These are phyloP conservation scores for Pseudochromis fuscus DNA, from an alignment of 2,797 vertebrate genomes.

Conservation along the genomic window DNA sequence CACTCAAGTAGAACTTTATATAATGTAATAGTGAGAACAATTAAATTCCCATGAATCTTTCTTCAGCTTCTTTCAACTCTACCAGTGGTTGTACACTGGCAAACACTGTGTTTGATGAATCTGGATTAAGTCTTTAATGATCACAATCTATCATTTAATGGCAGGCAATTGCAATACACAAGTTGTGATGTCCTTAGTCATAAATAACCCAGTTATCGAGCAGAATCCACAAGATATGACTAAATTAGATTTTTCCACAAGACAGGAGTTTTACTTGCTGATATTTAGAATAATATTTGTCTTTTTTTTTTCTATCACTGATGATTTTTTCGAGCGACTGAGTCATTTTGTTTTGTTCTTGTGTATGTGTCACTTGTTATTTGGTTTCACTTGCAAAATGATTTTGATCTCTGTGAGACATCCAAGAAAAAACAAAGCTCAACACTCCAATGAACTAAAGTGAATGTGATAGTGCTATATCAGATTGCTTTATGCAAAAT, in stretches of 20 bases:
- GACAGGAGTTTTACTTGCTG: background rate
- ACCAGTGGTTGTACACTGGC: slow-evolving; percentile 4
- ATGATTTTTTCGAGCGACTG: background rate
- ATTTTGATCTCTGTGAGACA: background rate
- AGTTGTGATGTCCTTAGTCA: slow-evolving; percentile 8
- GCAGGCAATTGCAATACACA: background rate
- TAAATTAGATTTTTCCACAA: background rate
- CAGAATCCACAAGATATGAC: background rate
- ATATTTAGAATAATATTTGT: background rate
- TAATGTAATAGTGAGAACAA: background rate
- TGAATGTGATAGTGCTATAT: background rate
- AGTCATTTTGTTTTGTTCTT: background rate
- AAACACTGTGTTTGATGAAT: slow-evolving; percentile 23
- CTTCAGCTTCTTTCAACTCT: slow-evolving; percentile 10
- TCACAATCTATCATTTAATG: slow-evolving; percentile 15
- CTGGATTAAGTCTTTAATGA: slow-evolving; percentile 26
- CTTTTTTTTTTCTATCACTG: background rate
- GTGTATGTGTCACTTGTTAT: background rate
- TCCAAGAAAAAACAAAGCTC: background rate
- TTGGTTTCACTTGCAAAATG: background rate
- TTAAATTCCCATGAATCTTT: slow-evolving; percentile 17
- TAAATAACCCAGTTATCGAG: background rate
- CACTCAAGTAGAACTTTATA: background rate
- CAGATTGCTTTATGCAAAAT: background rate
- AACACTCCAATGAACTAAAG: background rate